Conservation (phyloP, 2,113 vertebrate species). For the Indicator maculatus region DNA sequence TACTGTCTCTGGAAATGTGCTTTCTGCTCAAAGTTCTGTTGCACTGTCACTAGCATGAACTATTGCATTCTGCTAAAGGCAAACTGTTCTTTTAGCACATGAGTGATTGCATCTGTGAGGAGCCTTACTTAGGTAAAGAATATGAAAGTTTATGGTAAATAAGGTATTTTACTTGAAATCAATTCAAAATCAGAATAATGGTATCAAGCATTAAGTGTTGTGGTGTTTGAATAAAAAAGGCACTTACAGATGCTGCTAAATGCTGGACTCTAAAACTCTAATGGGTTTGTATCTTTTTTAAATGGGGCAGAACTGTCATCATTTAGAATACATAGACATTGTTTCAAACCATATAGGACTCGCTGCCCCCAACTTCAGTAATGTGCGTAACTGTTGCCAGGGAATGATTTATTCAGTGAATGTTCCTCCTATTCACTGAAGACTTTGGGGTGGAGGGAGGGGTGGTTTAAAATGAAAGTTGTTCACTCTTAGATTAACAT, state of each 20-base stretch:
- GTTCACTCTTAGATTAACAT: conserved; percentile 48
- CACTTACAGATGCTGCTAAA: conserved; percentile 53
- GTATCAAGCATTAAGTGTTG: conserved; percentile 40
- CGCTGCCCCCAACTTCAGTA: conserved; percentile 46
- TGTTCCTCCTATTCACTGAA: conserved; percentile 55
- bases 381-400: conserved; percentile 63
- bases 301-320: conserved; percentile 58
- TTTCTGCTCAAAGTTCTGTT: conserved; percentile 54
- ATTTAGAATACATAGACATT: conserved; percentile 40
- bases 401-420: conserved; percentile 65
- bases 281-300: conserved; percentile 54
- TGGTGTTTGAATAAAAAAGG: conserved; percentile 3
- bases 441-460: conserved; percentile 21
- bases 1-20: conserved; percentile 39
- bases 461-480: conserved; percentile 29
- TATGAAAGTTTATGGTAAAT: conserved; percentile 59
- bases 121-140: conserved; percentile 39
- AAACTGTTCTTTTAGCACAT: conserved; percentile 40
- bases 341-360: conserved; percentile 39
- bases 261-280: conserved; percentile 54
- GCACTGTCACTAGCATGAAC: not conserved
- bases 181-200: conserved; percentile 55
- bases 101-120: conserved; percentile 39
- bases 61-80: conserved; percentile 19
- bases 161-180: conserved; percentile 59